Conservation (phyloP, 1,140 invertebrate species). For the Drosophila pruinosa region DNA sequence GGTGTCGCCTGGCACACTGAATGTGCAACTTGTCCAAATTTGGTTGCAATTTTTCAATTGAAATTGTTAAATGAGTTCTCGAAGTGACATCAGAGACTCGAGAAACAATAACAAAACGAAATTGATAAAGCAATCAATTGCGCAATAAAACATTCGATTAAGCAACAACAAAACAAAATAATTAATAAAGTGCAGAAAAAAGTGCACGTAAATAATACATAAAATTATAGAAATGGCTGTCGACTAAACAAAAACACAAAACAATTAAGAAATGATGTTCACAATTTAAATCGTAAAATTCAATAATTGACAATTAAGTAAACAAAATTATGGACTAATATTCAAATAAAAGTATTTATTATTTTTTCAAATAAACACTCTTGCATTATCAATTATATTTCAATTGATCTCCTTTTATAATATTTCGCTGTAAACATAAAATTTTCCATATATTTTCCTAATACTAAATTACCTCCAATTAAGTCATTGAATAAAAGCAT, state of each 20-base stretch:
- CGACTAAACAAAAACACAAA: neutral
- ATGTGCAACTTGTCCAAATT: constrained; percentile 47
- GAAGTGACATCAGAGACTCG: constrained; percentile 30
- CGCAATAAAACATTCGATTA: constrained; percentile 18
- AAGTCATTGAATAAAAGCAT: too few relatives aligned
- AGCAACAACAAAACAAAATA: constrained; percentile 7
- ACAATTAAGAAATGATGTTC: neutral
- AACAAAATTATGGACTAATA: too few relatives aligned
- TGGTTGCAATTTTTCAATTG: constrained; percentile 71
- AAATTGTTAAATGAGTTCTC: constrained; percentile 43
- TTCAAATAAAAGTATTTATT: too few relatives aligned
- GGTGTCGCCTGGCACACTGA: constrained; percentile 20
- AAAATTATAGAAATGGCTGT: neutral
- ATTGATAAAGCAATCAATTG: constrained; percentile 19
- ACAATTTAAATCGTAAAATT: too few relatives aligned
- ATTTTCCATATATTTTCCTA: neutral
- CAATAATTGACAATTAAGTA: too few relatives aligned
- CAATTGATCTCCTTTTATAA: neutral
- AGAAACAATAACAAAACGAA: constrained; percentile 47
- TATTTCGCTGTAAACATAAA: neutral
- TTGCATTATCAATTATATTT: neutral
- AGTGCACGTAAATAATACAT: neutral
- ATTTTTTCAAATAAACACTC: too few relatives aligned
- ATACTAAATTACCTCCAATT: neutral
- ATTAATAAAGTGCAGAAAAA: neutral